Base-by-base conservation (phyloP, 1,140 invertebrate species). In the Drosophila obscura region DNA sequence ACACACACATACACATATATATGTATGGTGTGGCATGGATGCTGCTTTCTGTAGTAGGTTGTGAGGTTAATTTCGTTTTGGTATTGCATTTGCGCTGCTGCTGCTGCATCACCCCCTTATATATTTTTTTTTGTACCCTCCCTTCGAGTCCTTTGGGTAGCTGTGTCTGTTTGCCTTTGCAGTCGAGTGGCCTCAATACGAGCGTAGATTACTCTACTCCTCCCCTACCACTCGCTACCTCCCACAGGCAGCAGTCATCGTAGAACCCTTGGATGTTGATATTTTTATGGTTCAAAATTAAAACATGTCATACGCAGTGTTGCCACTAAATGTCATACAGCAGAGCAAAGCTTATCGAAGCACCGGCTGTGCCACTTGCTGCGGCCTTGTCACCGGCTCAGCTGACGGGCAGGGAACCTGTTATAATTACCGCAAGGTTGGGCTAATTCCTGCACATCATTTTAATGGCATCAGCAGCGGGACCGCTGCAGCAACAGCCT, bases 51-150 rank as follows among this genome's bases (percentile, higher is more conserved):
- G 52, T 22, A 65, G 71, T 76, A 71, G 78, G 77, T 85, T 81
- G 77, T 72, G 82, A 69, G 80, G 80, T 90, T 90, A 79, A 90
- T 80, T 88, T 83, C 76, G 83, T 83, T 88, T 78, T 63, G 57
- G 60, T 66, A 88, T 75, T 87, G 83, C 83, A 79, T 57, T 80
- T 44, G 49, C 57, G 59, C 41, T 44, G 53, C 71, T 60, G 63
- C 24, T 31, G 11, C 41, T 48, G 26, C 24, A n/a, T 13, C n/a
- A 57, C 22, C 16, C 26, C 44, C 35, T 22, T 6, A 41, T 6
- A 41, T 49, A 58, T 31, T 13, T 49, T 8, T n/a, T 8, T 16
- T 31, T 67, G 51, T 46, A 43, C 9, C 44, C 44, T 48, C 35
- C 35, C 35, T 13, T 4, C 35, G 35, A 39, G 11, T 55, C 52